A percentile compares a stretch with the other conserved stretches of the same genome.
These are phyloP conservation scores for Stegastes partitus DNA, from an alignment of 2,113 vertebrate species.

Conservation along the genomic window DNA sequence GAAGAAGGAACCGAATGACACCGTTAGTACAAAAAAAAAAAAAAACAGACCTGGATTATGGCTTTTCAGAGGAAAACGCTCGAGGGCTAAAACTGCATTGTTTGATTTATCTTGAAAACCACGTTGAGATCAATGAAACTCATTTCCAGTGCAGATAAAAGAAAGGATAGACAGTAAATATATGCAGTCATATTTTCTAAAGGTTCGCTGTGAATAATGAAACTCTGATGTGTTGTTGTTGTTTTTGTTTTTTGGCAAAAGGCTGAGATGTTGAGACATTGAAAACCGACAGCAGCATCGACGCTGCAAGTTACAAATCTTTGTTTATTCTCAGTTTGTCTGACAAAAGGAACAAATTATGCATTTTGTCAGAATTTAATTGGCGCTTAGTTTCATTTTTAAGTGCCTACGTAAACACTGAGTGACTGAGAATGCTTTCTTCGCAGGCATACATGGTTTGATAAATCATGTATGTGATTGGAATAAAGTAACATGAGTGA, in stretches of 20 bases:
- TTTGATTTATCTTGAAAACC: background rate
- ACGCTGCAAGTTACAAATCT: constrained; percentile 32
- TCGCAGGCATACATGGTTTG: constrained; percentile 19
- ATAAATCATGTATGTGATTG: constrained; percentile 37
- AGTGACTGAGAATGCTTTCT: constrained; percentile 8
- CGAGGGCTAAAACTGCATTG: background rate
- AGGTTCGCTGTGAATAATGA: constrained; percentile 1
- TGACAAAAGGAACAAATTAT: constrained; percentile 51
- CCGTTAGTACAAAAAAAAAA: background rate
- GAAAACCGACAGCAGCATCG: constrained; percentile 27
- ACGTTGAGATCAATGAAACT: background rate
- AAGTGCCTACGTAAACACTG: constrained; percentile 21
- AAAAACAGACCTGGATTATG: background rate
- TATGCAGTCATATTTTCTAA: background rate
- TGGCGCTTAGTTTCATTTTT: constrained; percentile 20
- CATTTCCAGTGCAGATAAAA: constrained; percentile 6
- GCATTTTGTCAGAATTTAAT: constrained; percentile 43
- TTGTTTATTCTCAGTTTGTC: constrained; percentile 32
- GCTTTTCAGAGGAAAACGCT: constrained; percentile 2
- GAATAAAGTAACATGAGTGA: constrained; percentile 29
- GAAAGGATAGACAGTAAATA: background rate
- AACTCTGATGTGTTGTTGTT: background rate
- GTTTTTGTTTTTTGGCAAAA: background rate
- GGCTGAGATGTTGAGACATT: constrained; percentile 26
- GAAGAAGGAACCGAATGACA: background rate